These are phyloP conservation scores for Ranitomeya variabilis DNA, from an alignment of 2,113 vertebrate species.

Conservation along the genomic window DNA sequence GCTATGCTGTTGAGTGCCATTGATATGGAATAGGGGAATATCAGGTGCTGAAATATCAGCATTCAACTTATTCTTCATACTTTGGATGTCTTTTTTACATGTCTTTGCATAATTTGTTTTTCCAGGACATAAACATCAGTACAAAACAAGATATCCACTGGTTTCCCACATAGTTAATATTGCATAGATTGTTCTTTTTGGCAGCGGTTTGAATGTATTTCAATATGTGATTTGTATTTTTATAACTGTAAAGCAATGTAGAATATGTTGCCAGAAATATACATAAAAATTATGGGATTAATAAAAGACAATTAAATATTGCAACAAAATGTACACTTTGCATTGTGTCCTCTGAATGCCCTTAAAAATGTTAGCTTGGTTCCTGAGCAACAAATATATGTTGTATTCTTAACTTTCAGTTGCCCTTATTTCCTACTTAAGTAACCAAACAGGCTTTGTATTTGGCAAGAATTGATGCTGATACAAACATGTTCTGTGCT, in stretches of 20 bases:
- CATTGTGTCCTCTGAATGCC: neutral
- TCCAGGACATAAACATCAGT: no score
- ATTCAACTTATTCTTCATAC: no score
- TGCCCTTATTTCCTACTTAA: constrained; percentile 1
- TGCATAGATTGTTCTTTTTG: no score
- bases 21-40: no score
- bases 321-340: neutral
- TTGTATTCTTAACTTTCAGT: neutral
- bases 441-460: neutral
- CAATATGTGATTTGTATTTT: neutral
- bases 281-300: neutral
- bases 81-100: no score
- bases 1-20: no score
- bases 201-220: neutral
- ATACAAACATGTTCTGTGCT: constrained; percentile 5
- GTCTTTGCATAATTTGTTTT: no score
- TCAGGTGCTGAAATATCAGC: no score
- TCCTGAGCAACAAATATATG: neutral
- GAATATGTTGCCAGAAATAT: neutral
- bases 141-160: no score
- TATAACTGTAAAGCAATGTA: neutral
- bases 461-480: constrained; percentile 6
- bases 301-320: neutral
- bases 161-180: no score
- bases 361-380: neutral